phyloP scores from a whole-genome alignment of 1,140 invertebrate genomes.

The Zaprionus vittiger region DNA sequence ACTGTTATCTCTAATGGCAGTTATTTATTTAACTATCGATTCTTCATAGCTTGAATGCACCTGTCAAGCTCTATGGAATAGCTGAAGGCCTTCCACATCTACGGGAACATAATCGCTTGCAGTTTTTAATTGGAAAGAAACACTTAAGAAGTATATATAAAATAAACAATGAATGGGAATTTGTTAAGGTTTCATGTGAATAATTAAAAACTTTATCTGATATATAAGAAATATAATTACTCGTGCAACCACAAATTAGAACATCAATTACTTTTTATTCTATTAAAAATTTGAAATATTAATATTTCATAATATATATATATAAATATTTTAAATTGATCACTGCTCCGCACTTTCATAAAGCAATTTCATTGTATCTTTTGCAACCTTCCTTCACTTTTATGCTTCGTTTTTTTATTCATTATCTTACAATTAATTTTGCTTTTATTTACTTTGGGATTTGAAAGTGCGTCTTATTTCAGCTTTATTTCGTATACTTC shows the following conservation, averaged over 20 bases:
- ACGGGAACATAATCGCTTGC: conserved; percentile 26
- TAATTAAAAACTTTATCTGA: background rate
- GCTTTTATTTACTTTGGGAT: conserved; percentile 8
- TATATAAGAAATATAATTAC: background rate
- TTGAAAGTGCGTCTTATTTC: background rate
- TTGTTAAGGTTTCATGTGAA: background rate
- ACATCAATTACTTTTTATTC: background rate
- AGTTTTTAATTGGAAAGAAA: conserved; percentile 20
- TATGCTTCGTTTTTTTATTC: background rate
- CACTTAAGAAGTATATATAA: background rate
- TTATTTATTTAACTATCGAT: background rate
- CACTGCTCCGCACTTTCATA: background rate
- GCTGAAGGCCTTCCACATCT: conserved; percentile 18
- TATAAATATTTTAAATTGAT: background rate
- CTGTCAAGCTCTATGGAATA: background rate
- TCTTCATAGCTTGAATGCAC: conserved; percentile 1
- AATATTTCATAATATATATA: too few relatives aligned
- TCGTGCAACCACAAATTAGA: background rate
- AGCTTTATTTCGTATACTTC: conserved; percentile 1
- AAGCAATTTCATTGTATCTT: background rate
- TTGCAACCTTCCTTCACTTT: background rate
- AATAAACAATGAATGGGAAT: conserved; percentile 15
- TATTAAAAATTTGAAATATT: background rate
- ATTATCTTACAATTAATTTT: background rate
- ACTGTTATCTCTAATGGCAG: conserved; percentile 21